Conservation (phyloP, 1,140 invertebrate genomes). For the Phthorimaea operculella region DNA sequence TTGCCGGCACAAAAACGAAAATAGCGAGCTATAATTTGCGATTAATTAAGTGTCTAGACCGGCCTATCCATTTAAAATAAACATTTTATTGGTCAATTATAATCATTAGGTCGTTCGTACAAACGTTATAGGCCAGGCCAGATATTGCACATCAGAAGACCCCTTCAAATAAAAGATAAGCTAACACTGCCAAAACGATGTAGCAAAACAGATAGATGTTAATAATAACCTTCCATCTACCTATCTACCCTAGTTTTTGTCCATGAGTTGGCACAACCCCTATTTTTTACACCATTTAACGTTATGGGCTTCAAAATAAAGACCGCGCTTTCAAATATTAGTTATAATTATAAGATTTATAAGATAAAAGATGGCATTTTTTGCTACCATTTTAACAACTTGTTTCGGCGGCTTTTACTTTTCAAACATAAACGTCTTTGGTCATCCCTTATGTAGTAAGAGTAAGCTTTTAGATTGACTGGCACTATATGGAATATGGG, state of each 20-base stretch:
- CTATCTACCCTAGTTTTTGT: conserved; percentile 22
- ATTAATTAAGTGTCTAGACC: not conserved
- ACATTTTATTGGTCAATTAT: conserved; percentile 1
- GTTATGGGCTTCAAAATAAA: conserved; percentile 23
- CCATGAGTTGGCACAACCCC: conserved; percentile 29
- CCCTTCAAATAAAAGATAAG: too few relatives aligned
- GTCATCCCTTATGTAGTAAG: too few relatives aligned
- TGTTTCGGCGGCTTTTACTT: not conserved
- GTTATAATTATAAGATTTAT: conserved; percentile 29
- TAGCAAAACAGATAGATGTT: not conserved
- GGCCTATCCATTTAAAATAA: not conserved
- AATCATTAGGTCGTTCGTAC: not conserved
- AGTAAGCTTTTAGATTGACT: too few relatives aligned
- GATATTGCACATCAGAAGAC: too few relatives aligned
- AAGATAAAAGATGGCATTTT: conserved; percentile 26
- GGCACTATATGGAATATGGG: too few relatives aligned
- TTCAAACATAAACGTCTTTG: not conserved
- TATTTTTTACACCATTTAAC: conserved; percentile 17
- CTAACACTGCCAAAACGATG: not conserved
- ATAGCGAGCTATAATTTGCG: not conserved
- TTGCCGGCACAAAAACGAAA: not conserved
- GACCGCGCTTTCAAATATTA: conserved; percentile 30
- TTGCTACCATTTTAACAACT: conserved; percentile 12
- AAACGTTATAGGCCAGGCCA: too few relatives aligned
- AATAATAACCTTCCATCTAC: conserved; percentile 8